Evolutionary conservation across 2,113 vertebrate genomes (phyloP).

Genomic region (Taurulus bubalis): DNA sequence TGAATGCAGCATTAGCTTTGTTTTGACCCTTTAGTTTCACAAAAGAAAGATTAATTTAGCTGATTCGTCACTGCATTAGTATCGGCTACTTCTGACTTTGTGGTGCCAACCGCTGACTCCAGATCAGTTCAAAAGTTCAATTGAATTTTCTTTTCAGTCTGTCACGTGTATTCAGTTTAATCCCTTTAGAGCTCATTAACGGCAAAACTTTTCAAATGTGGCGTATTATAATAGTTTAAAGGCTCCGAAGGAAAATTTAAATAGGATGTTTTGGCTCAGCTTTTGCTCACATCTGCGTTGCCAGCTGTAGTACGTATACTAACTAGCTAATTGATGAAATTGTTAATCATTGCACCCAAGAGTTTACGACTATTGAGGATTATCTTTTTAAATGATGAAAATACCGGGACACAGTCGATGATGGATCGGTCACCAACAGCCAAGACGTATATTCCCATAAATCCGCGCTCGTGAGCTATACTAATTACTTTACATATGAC

Average conservation of each 20-base stretch:
- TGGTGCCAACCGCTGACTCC: not conserved
- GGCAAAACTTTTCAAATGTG: not conserved
- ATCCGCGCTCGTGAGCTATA: not conserved
- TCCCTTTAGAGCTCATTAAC: not conserved
- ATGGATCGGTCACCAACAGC: not conserved
- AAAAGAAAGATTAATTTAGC: not conserved
- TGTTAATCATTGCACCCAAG: not conserved
- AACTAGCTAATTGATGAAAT: not conserved
- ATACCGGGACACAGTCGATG: not conserved
- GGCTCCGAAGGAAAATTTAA: not conserved
- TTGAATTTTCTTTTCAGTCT: not conserved
- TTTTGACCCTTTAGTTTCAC: not conserved
- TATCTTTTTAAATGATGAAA: not conserved
- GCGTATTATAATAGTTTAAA: not conserved
- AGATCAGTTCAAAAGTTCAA: not conserved
- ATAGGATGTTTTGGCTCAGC: not conserved
- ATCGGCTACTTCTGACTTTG: not conserved
- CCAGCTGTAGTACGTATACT: not conserved
- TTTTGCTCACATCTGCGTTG: constrained; percentile 5
- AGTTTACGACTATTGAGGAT: not conserved
- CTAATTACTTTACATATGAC: not conserved
- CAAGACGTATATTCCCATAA: not conserved
- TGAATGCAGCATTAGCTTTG: not conserved
- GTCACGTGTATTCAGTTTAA: not conserved
- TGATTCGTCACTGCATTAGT: constrained; percentile 6